phyloP scores from a whole-genome alignment of 2,888 invertebrate species.

The Calliopum simillimum region DNA sequence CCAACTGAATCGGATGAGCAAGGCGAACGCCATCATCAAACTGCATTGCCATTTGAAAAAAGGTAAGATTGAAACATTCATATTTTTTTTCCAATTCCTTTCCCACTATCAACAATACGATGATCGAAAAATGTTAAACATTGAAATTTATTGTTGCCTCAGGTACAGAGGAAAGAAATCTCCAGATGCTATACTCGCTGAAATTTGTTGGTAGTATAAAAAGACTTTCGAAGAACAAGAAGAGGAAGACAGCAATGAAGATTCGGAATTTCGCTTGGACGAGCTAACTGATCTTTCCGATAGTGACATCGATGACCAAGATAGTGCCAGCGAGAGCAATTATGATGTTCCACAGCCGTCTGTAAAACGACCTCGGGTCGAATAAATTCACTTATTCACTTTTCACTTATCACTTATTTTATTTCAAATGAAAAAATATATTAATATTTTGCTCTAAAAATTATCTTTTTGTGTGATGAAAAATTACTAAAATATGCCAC shows the following conservation, averaged over 20 bases:
- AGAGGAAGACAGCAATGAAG: constrained; percentile 5
- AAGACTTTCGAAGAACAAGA: constrained; percentile 11
- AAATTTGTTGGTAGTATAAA: constrained; percentile 28
- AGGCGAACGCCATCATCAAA: constrained; percentile 21
- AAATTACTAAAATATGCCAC: background rate
- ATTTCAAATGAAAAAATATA: constrained; percentile 4
- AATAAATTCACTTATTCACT: background rate
- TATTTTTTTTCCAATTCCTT: constrained; percentile 3
- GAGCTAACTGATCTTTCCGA: constrained; percentile 1
- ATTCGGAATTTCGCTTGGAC: background rate
- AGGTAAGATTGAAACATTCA: too few species aligned
- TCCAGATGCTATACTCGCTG: constrained; percentile 29
- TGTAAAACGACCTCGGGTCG: background rate
- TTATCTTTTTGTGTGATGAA: background rate
- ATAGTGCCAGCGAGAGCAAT: constrained; percentile 2
- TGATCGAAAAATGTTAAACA: too few species aligned
- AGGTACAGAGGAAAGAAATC: constrained; percentile 30
- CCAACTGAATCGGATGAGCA: constrained; percentile 24
- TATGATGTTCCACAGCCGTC: background rate
- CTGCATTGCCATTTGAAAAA: constrained; percentile 18
- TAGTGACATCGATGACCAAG: background rate
- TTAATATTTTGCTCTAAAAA: constrained; percentile 2
- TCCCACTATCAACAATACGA: constrained; percentile 8
- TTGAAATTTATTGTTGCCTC: constrained; percentile 18
- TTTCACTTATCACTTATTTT: background rate